Conservation (phyloP, 2,113 vertebrate species). For the Nansenia antarctica region DNA sequence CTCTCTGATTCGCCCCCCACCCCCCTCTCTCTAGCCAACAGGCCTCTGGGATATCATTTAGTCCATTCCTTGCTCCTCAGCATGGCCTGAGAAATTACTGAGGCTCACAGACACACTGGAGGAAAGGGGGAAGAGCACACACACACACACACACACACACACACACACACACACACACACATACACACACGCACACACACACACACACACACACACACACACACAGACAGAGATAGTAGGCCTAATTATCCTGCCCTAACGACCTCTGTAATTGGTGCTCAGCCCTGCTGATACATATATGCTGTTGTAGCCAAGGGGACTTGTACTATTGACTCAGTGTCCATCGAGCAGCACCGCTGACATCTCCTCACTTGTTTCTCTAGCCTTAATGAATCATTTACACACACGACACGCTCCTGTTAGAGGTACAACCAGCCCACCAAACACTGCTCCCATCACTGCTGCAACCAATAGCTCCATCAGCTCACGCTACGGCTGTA, state of each 20-base stretch:
- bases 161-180: background rate
- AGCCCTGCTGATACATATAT: slow-evolving; percentile 45
- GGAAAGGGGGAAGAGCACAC: no score
- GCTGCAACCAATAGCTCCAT: background rate
- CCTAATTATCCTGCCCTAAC: slow-evolving; percentile 49
- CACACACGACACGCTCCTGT: background rate
- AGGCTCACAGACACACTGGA: slow-evolving; percentile 20
- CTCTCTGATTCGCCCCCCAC: background rate
- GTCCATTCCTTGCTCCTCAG: slow-evolving; percentile 21
- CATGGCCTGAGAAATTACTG: slow-evolving; percentile 17
- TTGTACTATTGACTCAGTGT: slow-evolving; percentile 40
- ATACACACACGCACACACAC: slow-evolving; percentile 5
- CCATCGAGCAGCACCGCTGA: slow-evolving; percentile 34
- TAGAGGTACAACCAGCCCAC: background rate
- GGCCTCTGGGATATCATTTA: slow-evolving; percentile 24
- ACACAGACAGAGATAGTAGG: slow-evolving; percentile 9
- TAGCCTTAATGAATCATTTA: no score
- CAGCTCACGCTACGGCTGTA: background rate
- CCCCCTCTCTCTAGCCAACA: background rate
- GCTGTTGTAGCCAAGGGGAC: slow-evolving; percentile 7
- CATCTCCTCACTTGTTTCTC: slow-evolving; percentile 3
- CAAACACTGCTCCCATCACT: background rate
- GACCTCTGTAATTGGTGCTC: slow-evolving; percentile 45
- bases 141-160: background rate
- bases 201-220: background rate